Evolutionary conservation across 2,888 invertebrate species (phyloP).

Genomic region (Perizoma affinitatum): DNA sequence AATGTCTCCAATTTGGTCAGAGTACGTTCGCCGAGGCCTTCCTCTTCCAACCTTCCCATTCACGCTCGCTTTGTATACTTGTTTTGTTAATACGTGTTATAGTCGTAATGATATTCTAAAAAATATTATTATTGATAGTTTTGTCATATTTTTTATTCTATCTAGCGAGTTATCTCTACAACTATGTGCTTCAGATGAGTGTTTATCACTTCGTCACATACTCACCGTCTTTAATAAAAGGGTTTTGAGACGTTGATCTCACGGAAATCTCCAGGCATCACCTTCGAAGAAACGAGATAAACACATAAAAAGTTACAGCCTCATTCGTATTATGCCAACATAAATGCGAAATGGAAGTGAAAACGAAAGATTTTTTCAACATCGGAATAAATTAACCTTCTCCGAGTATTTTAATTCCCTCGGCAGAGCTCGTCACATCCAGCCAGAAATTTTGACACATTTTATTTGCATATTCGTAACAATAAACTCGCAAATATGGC

Average conservation of each 20-base stretch:
- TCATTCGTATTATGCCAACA: slow-evolving; percentile 25
- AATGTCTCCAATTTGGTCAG: too few species aligned
- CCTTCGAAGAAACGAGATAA: slow-evolving; percentile 28
- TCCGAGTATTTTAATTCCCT: slow-evolving; percentile 38
- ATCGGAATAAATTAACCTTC: slow-evolving; percentile 36
- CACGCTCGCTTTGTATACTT: too few species aligned
- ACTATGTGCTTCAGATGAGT: slow-evolving; percentile 12
- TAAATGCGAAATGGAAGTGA: slow-evolving; percentile 31
- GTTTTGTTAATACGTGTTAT: too few species aligned
- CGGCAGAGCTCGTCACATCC: slow-evolving; percentile 34
- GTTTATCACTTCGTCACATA: slow-evolving; percentile 24
- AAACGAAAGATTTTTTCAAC: slow-evolving; percentile 37
- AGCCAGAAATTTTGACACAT: slow-evolving; percentile 36
- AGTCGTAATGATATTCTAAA: too few species aligned
- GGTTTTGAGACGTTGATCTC: slow-evolving; percentile 22
- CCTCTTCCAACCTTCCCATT: too few species aligned
- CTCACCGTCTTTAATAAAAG: slow-evolving; percentile 20
- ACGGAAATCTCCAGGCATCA: slow-evolving; percentile 20
- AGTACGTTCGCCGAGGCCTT: too few species aligned
- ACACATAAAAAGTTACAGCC: slow-evolving; percentile 30
- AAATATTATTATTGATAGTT: too few species aligned
- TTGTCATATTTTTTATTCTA: slow-evolving; percentile 2
- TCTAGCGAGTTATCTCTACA: slow-evolving; percentile 12
- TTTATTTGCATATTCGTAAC: slow-evolving; percentile 41
- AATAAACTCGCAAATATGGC: slow-evolving; percentile 41